These are phyloP conservation scores for Pandemis corylana DNA, from an alignment of 2,888 invertebrate species.

Conservation along the genomic window DNA sequence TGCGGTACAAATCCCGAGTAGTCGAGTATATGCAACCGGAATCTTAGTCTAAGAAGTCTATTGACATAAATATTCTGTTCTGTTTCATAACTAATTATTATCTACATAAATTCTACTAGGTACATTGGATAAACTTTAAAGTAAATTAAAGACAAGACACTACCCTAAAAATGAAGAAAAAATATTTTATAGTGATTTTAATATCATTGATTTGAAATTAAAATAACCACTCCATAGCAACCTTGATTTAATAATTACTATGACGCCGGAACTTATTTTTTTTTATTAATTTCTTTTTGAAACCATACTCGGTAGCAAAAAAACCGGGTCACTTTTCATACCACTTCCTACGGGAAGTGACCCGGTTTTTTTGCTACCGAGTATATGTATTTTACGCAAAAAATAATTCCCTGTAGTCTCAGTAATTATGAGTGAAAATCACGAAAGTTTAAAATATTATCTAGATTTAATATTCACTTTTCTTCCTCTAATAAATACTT, in stretches of 20 bases:
- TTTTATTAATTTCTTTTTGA: too few species aligned
- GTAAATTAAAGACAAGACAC: not conserved
- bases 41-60: conserved; percentile 13
- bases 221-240: conserved; percentile 1
- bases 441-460: too few species aligned
- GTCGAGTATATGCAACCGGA: conserved; percentile 12
- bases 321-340: too few species aligned
- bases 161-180: not conserved
- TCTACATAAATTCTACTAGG: conserved; percentile 19
- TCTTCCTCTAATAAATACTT: not conserved
- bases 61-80: conserved; percentile 15
- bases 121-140: conserved; percentile 13
- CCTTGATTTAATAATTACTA: not conserved
- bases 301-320: too few species aligned
- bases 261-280: too few species aligned
- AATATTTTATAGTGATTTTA: not conserved
- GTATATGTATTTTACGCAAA: too few species aligned
- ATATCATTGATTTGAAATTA: not conserved
- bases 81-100: conserved; percentile 19
- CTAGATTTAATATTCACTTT: too few species aligned
- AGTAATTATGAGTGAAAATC: too few species aligned
- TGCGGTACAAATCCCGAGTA: conserved; percentile 25
- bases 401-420: too few species aligned
- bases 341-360: too few species aligned
- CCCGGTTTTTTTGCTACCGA: too few species aligned